phyloP scores from a whole-genome alignment of 2,888 invertebrate genomes.

The Phalera bucephala region DNA sequence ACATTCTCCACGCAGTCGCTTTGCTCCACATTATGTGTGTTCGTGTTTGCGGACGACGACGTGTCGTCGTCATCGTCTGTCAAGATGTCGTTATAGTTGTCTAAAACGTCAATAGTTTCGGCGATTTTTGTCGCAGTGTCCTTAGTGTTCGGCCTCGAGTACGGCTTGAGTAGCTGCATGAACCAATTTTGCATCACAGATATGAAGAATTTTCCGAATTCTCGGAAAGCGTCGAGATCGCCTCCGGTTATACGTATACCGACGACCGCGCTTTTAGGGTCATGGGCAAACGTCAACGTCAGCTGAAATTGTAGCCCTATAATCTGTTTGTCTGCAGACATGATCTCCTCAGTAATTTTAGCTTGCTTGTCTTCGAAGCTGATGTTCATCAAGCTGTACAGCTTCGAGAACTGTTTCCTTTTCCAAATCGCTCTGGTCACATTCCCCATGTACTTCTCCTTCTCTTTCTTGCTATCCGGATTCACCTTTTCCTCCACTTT shows the following conservation, averaged over 20 bases:
- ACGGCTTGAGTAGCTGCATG: constrained; percentile 33
- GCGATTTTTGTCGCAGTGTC: constrained; percentile 30
- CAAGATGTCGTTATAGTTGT: constrained; percentile 13
- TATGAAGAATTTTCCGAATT: constrained; percentile 55
- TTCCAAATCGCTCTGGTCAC: constrained; percentile 55
- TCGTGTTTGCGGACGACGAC: background rate
- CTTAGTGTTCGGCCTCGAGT: constrained; percentile 26
- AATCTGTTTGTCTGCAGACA: constrained; percentile 29
- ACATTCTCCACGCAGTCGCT: background rate
- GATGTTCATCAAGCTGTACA: constrained; percentile 25
- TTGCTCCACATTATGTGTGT: background rate
- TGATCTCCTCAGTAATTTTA: constrained; percentile 49
- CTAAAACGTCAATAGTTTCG: constrained; percentile 18
- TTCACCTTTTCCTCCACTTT: constrained; percentile 39
- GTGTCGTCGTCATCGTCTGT: constrained; percentile 21
- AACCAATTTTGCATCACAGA: constrained; percentile 49
- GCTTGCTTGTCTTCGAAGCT: constrained; percentile 44
- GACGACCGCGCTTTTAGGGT: constrained; percentile 34
- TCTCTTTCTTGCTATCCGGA: constrained; percentile 36
- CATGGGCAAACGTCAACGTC: constrained; percentile 33
- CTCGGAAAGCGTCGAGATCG: constrained; percentile 39
- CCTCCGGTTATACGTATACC: constrained; percentile 34
- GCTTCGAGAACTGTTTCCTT: constrained; percentile 39
- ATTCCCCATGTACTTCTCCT: constrained; percentile 41
- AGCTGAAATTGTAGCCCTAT: constrained; percentile 46